phyloP scores from a whole-genome alignment of 2,797 vertebrate species.

The Parambassis ranga region DNA sequence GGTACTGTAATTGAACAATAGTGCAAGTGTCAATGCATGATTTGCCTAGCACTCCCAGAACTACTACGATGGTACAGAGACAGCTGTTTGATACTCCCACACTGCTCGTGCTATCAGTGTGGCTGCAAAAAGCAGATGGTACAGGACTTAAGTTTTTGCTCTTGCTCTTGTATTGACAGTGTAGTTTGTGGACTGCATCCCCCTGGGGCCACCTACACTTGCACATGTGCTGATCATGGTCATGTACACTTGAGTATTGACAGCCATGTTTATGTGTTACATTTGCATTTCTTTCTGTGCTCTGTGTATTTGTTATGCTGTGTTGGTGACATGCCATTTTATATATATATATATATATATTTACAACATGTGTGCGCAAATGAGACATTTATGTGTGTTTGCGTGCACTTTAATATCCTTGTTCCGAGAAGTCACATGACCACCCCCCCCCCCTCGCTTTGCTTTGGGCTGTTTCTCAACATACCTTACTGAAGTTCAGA shows the following conservation, averaged over 20 bases:
- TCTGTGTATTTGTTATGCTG: background rate
- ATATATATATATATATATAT: too few relatives aligned
- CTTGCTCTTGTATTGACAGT: too few relatives aligned
- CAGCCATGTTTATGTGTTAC: background rate
- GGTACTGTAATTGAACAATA: conserved; percentile 37
- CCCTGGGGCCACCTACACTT: conserved; percentile 14
- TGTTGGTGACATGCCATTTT: background rate
- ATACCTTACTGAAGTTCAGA: conserved; percentile 78
- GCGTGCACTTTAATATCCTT: conserved; percentile 66
- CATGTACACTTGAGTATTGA: conserved; percentile 20
- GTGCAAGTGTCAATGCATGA: conserved; percentile 30
- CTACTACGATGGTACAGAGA: conserved; percentile 31
- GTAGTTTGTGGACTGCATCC: conserved; percentile 22
- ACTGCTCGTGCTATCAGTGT: conserved; percentile 30
- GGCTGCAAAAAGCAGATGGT: conserved; percentile 15
- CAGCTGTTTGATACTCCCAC: conserved; percentile 72
- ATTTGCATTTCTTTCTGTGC: background rate
- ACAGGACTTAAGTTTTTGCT: background rate
- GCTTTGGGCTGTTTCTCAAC: conserved; percentile 79
- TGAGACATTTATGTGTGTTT: conserved; percentile 38
- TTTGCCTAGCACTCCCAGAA: conserved; percentile 34
- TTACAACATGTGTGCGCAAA: conserved; percentile 7
- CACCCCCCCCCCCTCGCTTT: conserved; percentile 4
- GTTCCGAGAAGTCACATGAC: conserved; percentile 86
- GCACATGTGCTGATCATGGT: background rate